phyloP scores from a whole-genome alignment of 2,113 vertebrate species.

The Platichthys stellatus region DNA sequence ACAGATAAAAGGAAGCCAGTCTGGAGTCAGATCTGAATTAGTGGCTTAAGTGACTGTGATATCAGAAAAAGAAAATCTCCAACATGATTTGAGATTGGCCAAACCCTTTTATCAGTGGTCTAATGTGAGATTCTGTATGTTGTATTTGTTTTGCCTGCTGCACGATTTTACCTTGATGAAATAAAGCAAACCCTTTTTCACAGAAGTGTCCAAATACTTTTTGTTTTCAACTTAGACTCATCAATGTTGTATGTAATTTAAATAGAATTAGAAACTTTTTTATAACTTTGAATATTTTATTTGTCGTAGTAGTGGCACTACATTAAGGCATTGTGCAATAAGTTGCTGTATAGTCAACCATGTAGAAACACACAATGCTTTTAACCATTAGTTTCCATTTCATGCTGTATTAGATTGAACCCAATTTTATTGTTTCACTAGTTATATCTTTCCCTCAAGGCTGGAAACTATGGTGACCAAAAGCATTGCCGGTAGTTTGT shows the following conservation, averaged over 20 bases:
- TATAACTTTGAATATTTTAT: background rate
- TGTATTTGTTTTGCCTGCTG: slow-evolving; percentile 37
- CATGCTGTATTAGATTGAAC: background rate
- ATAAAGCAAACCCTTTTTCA: slow-evolving; percentile 63
- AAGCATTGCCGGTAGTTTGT: slow-evolving; percentile 64
- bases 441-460: background rate
- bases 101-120: slow-evolving; percentile 38
- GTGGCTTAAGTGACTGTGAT: slow-evolving; percentile 3
- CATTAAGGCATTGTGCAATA: slow-evolving; percentile 24
- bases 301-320: background rate
- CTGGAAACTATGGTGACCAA: slow-evolving; percentile 62
- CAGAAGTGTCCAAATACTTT: slow-evolving; percentile 70
- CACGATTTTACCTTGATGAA: slow-evolving; percentile 56
- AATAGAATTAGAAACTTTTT: background rate
- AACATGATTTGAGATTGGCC: slow-evolving; percentile 2
- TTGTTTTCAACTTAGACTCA: background rate
- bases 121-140: slow-evolving; percentile 6
- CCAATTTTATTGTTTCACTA: slow-evolving; percentile 1
- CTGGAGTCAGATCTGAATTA: slow-evolving; percentile 18
- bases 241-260: background rate
- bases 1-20: slow-evolving; percentile 44
- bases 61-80: slow-evolving; percentile 4
- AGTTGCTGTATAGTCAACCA: slow-evolving; percentile 1
- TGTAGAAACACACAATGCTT: slow-evolving; percentile 62
- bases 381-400: slow-evolving; percentile 57